Conservation (phyloP, 2,113 vertebrate genomes). For the Emydura subglobosa region DNA sequence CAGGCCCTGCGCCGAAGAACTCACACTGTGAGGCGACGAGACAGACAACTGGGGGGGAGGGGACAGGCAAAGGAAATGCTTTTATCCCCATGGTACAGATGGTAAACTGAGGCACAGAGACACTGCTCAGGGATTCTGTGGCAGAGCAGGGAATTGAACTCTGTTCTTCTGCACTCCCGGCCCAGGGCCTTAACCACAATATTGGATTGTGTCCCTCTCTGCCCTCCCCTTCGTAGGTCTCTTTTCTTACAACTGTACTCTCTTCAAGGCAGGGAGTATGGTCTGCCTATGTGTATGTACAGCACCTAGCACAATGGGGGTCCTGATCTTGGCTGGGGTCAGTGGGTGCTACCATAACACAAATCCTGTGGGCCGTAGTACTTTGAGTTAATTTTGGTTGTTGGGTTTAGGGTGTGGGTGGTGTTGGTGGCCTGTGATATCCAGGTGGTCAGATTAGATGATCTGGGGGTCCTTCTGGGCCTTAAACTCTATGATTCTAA, state of each 20-base stretch:
- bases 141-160: not conserved
- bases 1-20: not conserved
- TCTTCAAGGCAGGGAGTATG: not conserved
- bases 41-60: not conserved
- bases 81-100: not conserved
- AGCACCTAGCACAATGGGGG: not conserved
- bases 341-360: not conserved
- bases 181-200: not conserved
- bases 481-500: not conserved
- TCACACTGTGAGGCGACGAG: not conserved
- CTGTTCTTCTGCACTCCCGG: not conserved
- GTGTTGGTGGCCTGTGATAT: not conserved
- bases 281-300: not conserved
- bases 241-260: not conserved
- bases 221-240: not conserved
- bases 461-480: not conserved
- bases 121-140: not conserved
- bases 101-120: not conserved
- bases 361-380: not conserved
- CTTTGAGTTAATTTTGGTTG: not conserved
- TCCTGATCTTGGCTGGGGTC: not conserved
- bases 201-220: not conserved
- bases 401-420: not conserved
- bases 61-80: not conserved
- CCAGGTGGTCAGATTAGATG: not conserved